Percentiles rank a stretch among this genome's conserved stretches.
Evolutionary conservation across 2,113 vertebrate species (phyloP).

Genomic region (Sorex fumeus): DNA sequence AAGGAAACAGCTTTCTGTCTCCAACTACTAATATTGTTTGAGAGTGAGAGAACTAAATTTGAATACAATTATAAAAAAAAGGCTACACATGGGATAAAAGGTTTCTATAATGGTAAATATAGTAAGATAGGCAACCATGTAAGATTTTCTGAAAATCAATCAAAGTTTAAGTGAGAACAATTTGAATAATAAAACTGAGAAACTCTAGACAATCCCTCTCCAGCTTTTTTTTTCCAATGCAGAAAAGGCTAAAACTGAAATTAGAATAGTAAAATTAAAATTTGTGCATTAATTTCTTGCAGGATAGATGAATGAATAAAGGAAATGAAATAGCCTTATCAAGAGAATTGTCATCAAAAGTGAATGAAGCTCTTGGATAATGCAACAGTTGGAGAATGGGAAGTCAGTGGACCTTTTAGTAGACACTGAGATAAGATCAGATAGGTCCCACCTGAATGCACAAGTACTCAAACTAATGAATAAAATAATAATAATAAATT

Average conservation of each 20-base stretch:
- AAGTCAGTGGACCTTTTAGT: background rate
- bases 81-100: background rate
- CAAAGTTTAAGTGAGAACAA: conserved; percentile 23
- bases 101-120: background rate
- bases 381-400: background rate
- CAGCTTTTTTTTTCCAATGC: background rate
- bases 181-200: conserved; percentile 44
- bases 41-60: background rate
- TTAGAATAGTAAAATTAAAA: conserved; percentile 16
- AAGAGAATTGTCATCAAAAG: conserved; percentile 29
- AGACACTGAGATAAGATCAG: background rate
- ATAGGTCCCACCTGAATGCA: background rate
- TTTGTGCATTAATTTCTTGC: background rate
- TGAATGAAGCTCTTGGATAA: background rate
- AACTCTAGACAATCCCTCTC: background rate
- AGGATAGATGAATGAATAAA: background rate
- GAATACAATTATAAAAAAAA: conserved; percentile 23
- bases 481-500: background rate
- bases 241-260: background rate
- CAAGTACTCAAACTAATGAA: conserved; percentile 19
- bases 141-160: background rate
- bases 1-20: conserved; percentile 19
- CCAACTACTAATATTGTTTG: conserved; percentile 12
- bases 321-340: background rate
- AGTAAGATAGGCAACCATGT: background rate